Evolutionary conservation across 2,797 vertebrate genomes (phyloP), one percentile per base, ranked within the genome.

Genomic region (Ispidina picta): DNA sequence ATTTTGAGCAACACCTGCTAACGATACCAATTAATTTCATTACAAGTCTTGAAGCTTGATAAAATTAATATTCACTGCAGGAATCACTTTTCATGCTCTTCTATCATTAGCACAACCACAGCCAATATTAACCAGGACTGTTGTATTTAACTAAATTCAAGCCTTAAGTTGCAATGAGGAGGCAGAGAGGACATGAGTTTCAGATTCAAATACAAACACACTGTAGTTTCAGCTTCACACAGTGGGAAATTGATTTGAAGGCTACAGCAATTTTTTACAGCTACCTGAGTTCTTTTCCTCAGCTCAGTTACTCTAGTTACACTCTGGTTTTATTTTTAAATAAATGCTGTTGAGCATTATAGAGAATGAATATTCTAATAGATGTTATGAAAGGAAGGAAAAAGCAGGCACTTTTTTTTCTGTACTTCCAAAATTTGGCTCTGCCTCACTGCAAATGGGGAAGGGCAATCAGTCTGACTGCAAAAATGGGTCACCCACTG

Each of bases 401-500:
- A 54, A 84, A 83, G 80, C 73, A 89, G 92, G 31, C 1, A 12
- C 72, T 59, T 73, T 51, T 49, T 46, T 51, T 51, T 69, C 79
- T 44, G 35, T 48, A 63, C 39, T 80, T 65, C 29, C 49, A 72
- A 9, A 29, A 77, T 91, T 77, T 71, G 83, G 41, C 48, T 87
- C 68, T 31, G 51, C 49, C 14, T 94, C 37, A 70, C 39, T 18
- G 41, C 83, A 84, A 59, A 85, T 35, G 83, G 37, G 51, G 26
- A 77, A 70, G 55, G 52, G 77, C 33, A 65, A 93, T 69, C 20
- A 63, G 43, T 87, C 66, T 10, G 74, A 66, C 31, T 89, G 48
- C 54, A 81, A 33, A 93, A 55, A 58, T 6, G 37, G 78, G 65
- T 93, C 63, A 92, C 83, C 77, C 25, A 75, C 58, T 95, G 69